Base-by-base conservation (phyloP, 1,140 invertebrate genomes). In the Portunus trituberculatus region DNA sequence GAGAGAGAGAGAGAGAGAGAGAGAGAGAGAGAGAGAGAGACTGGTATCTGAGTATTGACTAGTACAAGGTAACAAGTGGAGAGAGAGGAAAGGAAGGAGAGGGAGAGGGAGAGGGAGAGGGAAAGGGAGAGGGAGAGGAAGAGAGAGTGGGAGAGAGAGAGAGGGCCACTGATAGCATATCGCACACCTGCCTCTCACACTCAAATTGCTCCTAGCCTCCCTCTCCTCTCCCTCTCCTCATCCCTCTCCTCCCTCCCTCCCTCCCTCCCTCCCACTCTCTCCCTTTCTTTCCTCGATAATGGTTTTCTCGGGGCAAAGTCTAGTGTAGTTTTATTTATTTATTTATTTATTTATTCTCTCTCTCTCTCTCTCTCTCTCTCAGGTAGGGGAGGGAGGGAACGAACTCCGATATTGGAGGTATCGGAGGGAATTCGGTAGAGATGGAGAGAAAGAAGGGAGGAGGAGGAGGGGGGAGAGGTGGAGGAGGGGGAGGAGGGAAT, bases 1-100 rank as follows among this genome's bases (percentile, higher is more conserved):
- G 67, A 76, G 67, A 76, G 67, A 76, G 52, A 59, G 52, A 59
- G 52, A 59, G 52, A 59, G 52, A 59, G 52, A 59, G 52, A 59
- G 52, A 76, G 67, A 76, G 67, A 76, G 67, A 76, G 67, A n/a
- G 67, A 76, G 67, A 76, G 67, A 76, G 67, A 76, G 67, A n/a
- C 20, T n/a, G 67, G 67, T 76, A 76, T 76, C 67, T 76, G 67
- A 76, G 67, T 76, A 76, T 76, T 76, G 67, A 76, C 67, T 76
- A 76, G 67, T 76, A 76, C 7, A 76, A 20, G 67, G 67, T 76
- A 76, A 76, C 67, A 76, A 76, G 67, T 76, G 67, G 20, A 52
- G 48, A 52, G 48, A 52, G 48, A 52, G n/a, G n/a, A n/a, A n/a
- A n/a, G n/a, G n/a, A n/a, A n/a, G 48, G 67, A 76, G 67, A 76